Base-by-base conservation (phyloP, 2,797 vertebrate species). In the Sebastes alutus region DNA sequence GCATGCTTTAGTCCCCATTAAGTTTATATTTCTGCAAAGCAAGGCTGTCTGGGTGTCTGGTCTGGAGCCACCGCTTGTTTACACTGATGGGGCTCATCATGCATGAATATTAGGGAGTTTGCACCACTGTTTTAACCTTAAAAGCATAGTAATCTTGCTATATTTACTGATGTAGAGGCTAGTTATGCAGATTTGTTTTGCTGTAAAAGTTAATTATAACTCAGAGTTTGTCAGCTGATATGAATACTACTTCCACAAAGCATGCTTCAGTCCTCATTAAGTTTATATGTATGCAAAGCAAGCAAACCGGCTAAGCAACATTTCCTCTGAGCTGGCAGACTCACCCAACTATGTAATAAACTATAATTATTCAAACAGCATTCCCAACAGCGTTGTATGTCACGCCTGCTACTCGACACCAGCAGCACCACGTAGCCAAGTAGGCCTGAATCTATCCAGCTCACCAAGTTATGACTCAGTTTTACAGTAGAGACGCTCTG, bases 351-450 rank as follows among this genome's bases (percentile, higher is more conserved):
- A 42, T 29, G 59, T 49, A 62, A 83, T 78, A 84, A 84, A 80
- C 89, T 92, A 81, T 86, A 85, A 91, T 89, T 85, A 89, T 87
- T 88, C 67, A 70, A n/a, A 71, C 58, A 69, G 11, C 69, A 52
- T 71, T 72, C 62, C 60, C 69, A 54, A 32, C 56, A 23, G 65
- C 6, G 30, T 82, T 83, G 22, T 55, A 25, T 90, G 83, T 86
- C 87, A 52, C 13, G 14, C 30, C 74, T 77, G 81, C 79, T 63
- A 23, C 33, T 35, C 25, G 52, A 79, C 65, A 42, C 67, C 59
- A 11, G 3, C 75, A 59, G 11, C 29, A 33, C 33, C 2, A 29
- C 35, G 35, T 38, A 65, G 80, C 71, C 83, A 76, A 56, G 73
- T 8, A 27, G 62, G 55, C 72, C 75, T 38, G 54, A 64, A 65